A percentile compares a stretch with the other conserved stretches of the same genome.
Evolutionary conservation across 1,140 invertebrate genomes (phyloP).

Genomic region (Sycophaga agraensis): DNA sequence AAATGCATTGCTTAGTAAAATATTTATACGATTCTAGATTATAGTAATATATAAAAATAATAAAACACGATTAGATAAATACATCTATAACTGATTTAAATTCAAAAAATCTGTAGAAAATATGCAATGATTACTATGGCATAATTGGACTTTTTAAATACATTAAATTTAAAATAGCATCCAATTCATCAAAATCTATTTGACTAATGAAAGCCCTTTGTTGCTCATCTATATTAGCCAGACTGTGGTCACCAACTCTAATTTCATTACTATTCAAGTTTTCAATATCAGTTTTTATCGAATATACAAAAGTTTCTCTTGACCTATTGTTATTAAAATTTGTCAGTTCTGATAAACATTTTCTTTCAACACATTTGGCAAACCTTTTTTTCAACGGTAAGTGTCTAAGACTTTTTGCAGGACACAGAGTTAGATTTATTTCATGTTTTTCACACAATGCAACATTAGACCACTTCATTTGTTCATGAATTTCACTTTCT

Average conservation of each 20-base stretch:
- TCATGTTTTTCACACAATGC: no score
- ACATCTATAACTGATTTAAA: constrained; percentile 13
- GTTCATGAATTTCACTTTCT: no score
- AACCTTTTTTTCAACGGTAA: constrained; percentile 16
- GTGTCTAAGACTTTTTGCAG: no score
- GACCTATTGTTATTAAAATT: background rate
- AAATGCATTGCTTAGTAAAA: constrained; percentile 4
- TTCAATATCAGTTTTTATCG: background rate
- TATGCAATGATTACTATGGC: constrained; percentile 1
- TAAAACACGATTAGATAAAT: constrained; percentile 17
- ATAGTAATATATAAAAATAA: constrained; percentile 19
- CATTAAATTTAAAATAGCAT: constrained; percentile 12
- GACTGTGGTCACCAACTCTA: background rate
- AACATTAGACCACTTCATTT: no score
- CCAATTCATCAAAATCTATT: constrained; percentile 23
- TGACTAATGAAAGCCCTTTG: constrained; percentile 15
- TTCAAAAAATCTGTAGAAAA: constrained; percentile 22
- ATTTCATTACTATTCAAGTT: constrained; percentile 4
- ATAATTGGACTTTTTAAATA: constrained; percentile 3
- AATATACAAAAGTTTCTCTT: background rate
- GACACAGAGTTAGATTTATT: no score
- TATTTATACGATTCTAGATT: constrained; percentile 7
- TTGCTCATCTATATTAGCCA: constrained; percentile 13
- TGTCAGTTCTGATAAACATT: background rate
- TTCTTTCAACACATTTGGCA: background rate